A percentile compares a stretch with the other conserved stretches of the same genome.
Evolutionary conservation across 2,888 invertebrate genomes (phyloP).

Genomic region (Agrypnus murinus): DNA sequence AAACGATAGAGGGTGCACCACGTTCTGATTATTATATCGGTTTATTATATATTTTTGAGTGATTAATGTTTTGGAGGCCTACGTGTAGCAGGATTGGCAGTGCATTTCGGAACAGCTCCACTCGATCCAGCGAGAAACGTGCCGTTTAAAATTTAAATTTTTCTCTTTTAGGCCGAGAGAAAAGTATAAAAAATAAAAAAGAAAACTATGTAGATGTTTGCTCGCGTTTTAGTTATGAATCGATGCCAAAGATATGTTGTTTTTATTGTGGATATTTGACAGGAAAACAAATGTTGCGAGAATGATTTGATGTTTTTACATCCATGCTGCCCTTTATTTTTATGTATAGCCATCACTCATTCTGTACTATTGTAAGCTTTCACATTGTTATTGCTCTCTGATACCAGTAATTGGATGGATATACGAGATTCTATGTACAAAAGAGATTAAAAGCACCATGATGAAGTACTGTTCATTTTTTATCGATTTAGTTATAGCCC

Average conservation of each 20-base stretch:
- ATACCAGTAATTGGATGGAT: slow-evolving; percentile 62
- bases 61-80: slow-evolving; percentile 55
- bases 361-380: slow-evolving; percentile 58
- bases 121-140: slow-evolving; percentile 25
- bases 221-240: slow-evolving; percentile 49
- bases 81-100: slow-evolving; percentile 26
- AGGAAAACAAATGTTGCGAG: slow-evolving; percentile 67
- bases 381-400: slow-evolving; percentile 61
- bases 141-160: slow-evolving; percentile 34
- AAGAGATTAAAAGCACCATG: slow-evolving; percentile 53
- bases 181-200: slow-evolving; percentile 16
- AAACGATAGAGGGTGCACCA: slow-evolving; percentile 58
- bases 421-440: slow-evolving; percentile 51
- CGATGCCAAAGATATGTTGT: slow-evolving; percentile 54
- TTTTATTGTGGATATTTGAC: slow-evolving; percentile 61
- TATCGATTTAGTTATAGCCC: slow-evolving; percentile 37
- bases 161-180: background rate
- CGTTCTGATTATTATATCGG: slow-evolving; percentile 62
- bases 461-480: slow-evolving; percentile 56
- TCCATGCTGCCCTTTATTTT: slow-evolving; percentile 53
- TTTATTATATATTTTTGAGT: slow-evolving; percentile 61
- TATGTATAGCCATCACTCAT: slow-evolving; percentile 57
- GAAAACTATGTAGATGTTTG: slow-evolving; percentile 33
- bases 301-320: slow-evolving; percentile 67
- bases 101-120: slow-evolving; percentile 21